These are phyloP conservation scores for Agapetus fuscipes DNA, from an alignment of 2,888 invertebrate genomes.

Conservation along the genomic window DNA sequence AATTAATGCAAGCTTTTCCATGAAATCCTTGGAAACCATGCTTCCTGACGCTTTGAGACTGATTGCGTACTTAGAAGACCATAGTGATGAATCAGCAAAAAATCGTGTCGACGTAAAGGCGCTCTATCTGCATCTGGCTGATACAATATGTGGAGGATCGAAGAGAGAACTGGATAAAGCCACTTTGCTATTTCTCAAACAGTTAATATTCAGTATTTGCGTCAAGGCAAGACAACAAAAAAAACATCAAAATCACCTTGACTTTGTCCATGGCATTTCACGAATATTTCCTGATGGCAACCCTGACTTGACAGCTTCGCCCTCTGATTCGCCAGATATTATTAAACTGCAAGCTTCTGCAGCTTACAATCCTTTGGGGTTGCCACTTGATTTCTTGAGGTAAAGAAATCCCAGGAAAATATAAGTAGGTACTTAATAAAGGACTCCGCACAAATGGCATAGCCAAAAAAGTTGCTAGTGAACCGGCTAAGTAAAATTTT, in stretches of 20 bases:
- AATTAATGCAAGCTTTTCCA: not conserved
- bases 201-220: not conserved
- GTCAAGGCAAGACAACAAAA: not conserved
- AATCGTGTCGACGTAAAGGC: slow-evolving; percentile 31
- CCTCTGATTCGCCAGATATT: not conserved
- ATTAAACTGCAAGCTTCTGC: slow-evolving; percentile 6
- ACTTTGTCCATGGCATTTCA: slow-evolving; percentile 13
- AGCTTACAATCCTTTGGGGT: slow-evolving; percentile 15
- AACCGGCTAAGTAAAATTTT: no score
- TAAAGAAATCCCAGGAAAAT: not conserved
- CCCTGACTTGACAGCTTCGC: not conserved
- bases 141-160: slow-evolving; percentile 35
- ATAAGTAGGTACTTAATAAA: no score
- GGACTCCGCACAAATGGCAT: no score
- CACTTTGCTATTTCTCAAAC: no score
- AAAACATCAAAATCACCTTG: slow-evolving; percentile 3
- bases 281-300: slow-evolving; percentile 11
- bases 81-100: slow-evolving; percentile 27
- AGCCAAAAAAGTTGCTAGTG: no score
- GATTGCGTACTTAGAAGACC: slow-evolving; percentile 35
- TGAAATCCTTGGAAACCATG: not conserved
- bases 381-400: slow-evolving; percentile 7
- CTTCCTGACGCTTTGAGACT: slow-evolving; percentile 29
- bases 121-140: slow-evolving; percentile 33
- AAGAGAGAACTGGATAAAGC: not conserved